Evolutionary conservation across 2,113 vertebrate genomes (phyloP).

Genomic region (Sander vitreus): DNA sequence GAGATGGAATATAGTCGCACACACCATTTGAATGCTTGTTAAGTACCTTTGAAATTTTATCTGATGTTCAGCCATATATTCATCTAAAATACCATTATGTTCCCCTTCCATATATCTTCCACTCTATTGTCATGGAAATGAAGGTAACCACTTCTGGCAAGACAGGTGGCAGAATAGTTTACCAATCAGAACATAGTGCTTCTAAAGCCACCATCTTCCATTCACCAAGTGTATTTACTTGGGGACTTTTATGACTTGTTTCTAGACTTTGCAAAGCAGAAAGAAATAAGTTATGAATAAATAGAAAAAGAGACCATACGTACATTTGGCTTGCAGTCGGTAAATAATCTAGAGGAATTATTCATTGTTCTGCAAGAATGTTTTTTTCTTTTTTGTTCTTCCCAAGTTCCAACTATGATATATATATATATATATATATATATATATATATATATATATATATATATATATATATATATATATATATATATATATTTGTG

Average conservation of each 20-base stretch:
- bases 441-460: too few species aligned
- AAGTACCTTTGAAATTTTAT: background rate
- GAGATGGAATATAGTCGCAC: background rate
- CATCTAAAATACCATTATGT: background rate
- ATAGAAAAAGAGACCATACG: background rate
- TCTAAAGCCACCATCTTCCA: background rate
- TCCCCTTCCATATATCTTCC: background rate
- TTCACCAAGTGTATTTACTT: conserved; percentile 1
- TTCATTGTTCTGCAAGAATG: conserved; percentile 19
- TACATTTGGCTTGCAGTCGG: conserved; percentile 5
- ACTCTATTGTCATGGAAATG: background rate
- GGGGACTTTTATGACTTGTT: background rate
- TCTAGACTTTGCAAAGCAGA: conserved; percentile 6
- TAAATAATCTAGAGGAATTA: conserved; percentile 28
- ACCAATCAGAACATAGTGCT: background rate
- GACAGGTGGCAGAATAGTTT: background rate
- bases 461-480: too few species aligned
- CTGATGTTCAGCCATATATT: background rate
- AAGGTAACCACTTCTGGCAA: background rate
- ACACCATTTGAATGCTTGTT: background rate
- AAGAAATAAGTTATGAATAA: background rate
- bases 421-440: too few species aligned
- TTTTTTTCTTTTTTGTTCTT: background rate
- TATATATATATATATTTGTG: background rate
- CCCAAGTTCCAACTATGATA: background rate